These are phyloP conservation scores for Bimastos eiseni DNA, from an alignment of 2,888 invertebrate genomes.

Conservation along the genomic window DNA sequence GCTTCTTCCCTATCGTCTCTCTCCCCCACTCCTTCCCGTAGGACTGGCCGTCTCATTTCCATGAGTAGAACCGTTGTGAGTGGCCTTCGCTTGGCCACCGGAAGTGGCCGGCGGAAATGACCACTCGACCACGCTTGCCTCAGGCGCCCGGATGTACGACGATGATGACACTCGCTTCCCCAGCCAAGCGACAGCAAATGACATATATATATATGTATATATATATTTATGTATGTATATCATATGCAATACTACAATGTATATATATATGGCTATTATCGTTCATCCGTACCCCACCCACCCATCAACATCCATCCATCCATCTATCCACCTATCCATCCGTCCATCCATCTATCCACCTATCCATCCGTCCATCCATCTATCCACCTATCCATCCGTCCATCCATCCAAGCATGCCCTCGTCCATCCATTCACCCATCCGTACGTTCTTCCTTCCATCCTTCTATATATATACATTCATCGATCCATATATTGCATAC, in stretches of 20 bases:
- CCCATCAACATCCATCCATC: too few relatives aligned
- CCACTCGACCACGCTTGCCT: neutral
- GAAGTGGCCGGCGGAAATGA: neutral
- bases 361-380: neutral
- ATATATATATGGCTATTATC: too few relatives aligned
- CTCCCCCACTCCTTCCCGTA: neutral
- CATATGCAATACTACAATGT: too few relatives aligned
- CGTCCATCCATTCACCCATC: too few relatives aligned
- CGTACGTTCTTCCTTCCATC: neutral
- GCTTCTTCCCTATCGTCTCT: neutral
- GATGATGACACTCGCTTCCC: neutral
- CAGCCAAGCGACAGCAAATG: neutral
- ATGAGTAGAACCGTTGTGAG: neutral
- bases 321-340: too few relatives aligned
- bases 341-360: neutral
- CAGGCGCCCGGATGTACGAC: conserved; percentile 6
- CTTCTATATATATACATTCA: neutral
- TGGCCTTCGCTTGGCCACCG: neutral
- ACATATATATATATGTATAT: neutral
- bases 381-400: neutral
- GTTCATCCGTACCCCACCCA: too few relatives aligned
- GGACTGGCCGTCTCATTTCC: neutral
- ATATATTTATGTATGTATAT: neutral
- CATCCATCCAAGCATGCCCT: neutral
- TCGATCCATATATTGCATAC: too few relatives aligned